A percentile compares a stretch with the other conserved stretches of the same genome.
phyloP scores from a whole-genome alignment of 2,888 invertebrate species.

The Sylvicola cinctus region DNA sequence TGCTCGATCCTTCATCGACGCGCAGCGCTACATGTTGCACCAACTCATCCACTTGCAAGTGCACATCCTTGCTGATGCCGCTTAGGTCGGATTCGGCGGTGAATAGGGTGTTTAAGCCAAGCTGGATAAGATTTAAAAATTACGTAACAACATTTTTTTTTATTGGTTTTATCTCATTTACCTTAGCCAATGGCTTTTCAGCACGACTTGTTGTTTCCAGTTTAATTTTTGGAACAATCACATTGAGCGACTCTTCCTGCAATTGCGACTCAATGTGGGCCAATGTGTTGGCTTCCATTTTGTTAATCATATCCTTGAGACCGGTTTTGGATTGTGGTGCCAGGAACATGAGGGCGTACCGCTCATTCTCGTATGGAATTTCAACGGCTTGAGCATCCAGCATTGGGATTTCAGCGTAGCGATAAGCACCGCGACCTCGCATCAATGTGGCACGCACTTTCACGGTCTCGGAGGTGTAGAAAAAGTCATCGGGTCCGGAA shows the following conservation, averaged over 20 bases:
- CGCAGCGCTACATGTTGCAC: slow-evolving; percentile 42
- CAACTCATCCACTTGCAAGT: slow-evolving; percentile 43
- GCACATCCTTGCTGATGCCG: slow-evolving; percentile 33
- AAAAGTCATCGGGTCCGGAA: slow-evolving; percentile 31
- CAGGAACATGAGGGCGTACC: slow-evolving; percentile 34
- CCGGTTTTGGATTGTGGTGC: slow-evolving; percentile 37
- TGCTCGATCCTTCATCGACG: slow-evolving; percentile 33
- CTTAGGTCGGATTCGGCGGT: slow-evolving; percentile 36
- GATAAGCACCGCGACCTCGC: slow-evolving; percentile 38
- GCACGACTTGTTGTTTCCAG: slow-evolving; percentile 42
- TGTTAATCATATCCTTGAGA: slow-evolving; percentile 30
- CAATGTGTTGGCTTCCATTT: slow-evolving; percentile 29
- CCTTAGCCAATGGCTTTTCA: slow-evolving; percentile 32
- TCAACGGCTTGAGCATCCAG: slow-evolving; percentile 47
- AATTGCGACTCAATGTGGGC: slow-evolving; percentile 27
- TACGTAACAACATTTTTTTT: slow-evolving; percentile 1
- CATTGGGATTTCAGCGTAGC: slow-evolving; percentile 35
- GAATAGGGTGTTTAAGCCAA: slow-evolving; percentile 36
- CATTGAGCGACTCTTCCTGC: slow-evolving; percentile 26
- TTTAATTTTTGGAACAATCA: slow-evolving; percentile 37
- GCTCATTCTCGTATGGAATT: slow-evolving; percentile 47
- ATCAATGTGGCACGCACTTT: slow-evolving; percentile 45
- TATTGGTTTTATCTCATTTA: slow-evolving; percentile 15
- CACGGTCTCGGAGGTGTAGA: slow-evolving; percentile 36
- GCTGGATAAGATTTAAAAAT: slow-evolving; percentile 19